Percentiles rank a stretch among this genome's conserved stretches.
These are phyloP conservation scores for Brachionus asplanchnoidis DNA, from an alignment of 1,140 invertebrate species.

Conservation along the genomic window DNA sequence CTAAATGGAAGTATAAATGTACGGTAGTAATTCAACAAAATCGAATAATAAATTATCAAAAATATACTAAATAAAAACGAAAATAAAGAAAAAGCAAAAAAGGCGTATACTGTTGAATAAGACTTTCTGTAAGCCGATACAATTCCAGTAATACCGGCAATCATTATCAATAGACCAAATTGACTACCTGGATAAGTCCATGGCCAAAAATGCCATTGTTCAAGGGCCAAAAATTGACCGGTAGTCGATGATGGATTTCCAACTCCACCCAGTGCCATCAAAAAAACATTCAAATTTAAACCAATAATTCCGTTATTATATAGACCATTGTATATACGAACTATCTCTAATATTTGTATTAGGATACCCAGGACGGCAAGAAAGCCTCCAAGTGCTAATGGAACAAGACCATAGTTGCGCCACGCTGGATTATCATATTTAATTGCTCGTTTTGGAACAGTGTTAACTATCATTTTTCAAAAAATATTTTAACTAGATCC, in stretches of 20 bases:
- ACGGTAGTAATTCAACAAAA: not conserved
- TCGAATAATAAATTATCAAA: slow-evolving; percentile 37
- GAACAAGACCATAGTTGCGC: not conserved
- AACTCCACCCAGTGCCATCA: not conserved
- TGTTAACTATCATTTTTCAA: not conserved
- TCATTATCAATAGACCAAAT: slow-evolving; percentile 14
- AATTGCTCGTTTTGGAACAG: not conserved
- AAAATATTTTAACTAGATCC: not conserved
- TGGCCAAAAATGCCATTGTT: slow-evolving; percentile 18
- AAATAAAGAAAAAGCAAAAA: slow-evolving; percentile 18
- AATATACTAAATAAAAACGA: slow-evolving; percentile 17
- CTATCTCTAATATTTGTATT: slow-evolving; percentile 12
- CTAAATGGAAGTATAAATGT: not conserved
- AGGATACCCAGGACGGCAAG: not conserved
- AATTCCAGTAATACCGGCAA: not conserved
- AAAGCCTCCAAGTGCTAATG: not conserved
- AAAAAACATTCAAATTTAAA: not conserved
- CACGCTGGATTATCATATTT: not conserved
- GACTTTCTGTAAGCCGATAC: slow-evolving; percentile 1
- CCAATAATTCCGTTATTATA: not conserved
- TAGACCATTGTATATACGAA: not conserved
- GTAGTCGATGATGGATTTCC: not conserved
- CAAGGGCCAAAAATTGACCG: not conserved
- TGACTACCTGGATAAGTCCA: not conserved
- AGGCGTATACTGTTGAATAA: not conserved